These are phyloP conservation scores for Cephus pygmeus DNA, from an alignment of 2,888 invertebrate genomes.

Conservation along the genomic window DNA sequence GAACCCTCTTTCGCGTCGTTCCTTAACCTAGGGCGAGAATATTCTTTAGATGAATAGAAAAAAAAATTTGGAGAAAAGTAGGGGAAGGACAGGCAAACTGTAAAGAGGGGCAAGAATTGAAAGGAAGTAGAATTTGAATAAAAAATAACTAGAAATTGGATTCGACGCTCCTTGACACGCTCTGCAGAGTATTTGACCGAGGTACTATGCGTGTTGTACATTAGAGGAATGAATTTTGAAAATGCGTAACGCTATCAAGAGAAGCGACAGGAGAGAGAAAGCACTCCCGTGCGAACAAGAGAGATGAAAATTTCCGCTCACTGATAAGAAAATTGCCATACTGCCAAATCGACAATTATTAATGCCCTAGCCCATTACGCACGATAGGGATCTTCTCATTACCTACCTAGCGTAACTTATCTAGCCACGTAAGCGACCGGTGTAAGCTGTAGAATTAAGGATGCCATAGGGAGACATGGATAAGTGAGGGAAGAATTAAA, in stretches of 20 bases:
- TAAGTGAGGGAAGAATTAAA: conserved; percentile 16
- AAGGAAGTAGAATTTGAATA: background rate
- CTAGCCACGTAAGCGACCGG: conserved; percentile 56
- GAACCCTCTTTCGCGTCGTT: background rate
- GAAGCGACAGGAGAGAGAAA: background rate
- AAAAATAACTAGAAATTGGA: background rate
- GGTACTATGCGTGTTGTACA: background rate
- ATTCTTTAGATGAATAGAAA: background rate
- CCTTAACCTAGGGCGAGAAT: background rate
- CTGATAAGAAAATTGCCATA: conserved; percentile 58
- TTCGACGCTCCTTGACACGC: background rate
- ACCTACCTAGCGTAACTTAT: conserved; percentile 55
- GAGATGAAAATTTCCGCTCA: conserved; percentile 52
- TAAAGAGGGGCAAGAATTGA: background rate
- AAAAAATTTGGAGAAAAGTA: background rate
- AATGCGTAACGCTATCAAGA: background rate
- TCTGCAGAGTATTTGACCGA: background rate
- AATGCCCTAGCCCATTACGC: conserved; percentile 57
- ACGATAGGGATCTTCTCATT: conserved; percentile 61
- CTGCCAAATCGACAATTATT: conserved; percentile 65
- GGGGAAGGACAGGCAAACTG: conserved; percentile 10
- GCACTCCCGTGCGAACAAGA: conserved; percentile 10
- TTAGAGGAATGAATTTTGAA: background rate
- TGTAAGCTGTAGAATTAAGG: conserved; percentile 55
- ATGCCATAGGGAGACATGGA: conserved; percentile 42